A percentile compares a stretch with the other conserved stretches of the same genome.
phyloP scores from a whole-genome alignment of 2,888 invertebrate genomes.

The Cerastis rubricosa region DNA sequence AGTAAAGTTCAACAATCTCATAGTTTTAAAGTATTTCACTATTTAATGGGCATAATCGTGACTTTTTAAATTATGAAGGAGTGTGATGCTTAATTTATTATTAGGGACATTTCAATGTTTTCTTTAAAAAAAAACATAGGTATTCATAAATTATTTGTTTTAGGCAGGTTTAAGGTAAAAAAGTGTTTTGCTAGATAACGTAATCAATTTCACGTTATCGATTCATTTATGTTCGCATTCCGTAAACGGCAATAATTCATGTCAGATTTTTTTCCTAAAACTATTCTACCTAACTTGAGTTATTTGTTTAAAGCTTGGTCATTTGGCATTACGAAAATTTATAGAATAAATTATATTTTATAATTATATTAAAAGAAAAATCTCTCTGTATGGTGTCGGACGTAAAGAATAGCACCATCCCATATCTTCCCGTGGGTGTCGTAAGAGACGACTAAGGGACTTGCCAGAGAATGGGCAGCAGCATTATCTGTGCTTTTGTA shows the following conservation, averaged over 20 bases:
- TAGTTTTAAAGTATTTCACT: neutral
- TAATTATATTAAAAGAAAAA: no score
- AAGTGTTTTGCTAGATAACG: neutral
- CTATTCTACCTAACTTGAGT: neutral
- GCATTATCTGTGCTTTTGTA: no score
- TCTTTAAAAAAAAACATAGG: neutral
- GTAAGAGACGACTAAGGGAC: no score
- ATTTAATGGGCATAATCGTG: neutral
- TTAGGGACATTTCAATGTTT: neutral
- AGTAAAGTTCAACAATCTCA: slow-evolving; percentile 6
- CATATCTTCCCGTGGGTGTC: no score
- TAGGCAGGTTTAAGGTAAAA: neutral
- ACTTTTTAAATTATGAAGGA: neutral
- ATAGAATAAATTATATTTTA: neutral
- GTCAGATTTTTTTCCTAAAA: neutral
- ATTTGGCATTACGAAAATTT: no score
- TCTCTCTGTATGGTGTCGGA: no score
- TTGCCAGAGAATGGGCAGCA: no score
- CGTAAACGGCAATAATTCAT: neutral
- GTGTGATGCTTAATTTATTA: neutral
- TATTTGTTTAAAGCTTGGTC: no score
- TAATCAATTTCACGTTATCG: neutral
- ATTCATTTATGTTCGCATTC: neutral
- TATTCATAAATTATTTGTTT: neutral
- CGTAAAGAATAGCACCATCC: no score